These are phyloP conservation scores for Peromyscus californicus DNA, from an alignment of 2,113 vertebrate genomes.

Conservation along the genomic window DNA sequence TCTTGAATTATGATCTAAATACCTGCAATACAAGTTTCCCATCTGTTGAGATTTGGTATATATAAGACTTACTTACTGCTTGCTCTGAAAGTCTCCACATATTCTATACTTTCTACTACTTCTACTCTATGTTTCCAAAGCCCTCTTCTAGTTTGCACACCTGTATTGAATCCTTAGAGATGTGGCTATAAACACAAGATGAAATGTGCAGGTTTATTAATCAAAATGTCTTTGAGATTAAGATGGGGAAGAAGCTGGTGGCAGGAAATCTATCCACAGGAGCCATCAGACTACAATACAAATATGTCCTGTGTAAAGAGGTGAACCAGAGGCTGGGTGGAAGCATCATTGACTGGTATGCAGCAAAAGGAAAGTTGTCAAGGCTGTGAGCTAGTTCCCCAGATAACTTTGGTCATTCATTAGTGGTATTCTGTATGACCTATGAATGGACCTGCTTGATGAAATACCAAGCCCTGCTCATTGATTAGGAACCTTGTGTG, in stretches of 20 bases:
- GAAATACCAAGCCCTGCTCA: background rate
- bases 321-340: background rate
- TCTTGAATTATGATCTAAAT: background rate
- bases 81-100: background rate
- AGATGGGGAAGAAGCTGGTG: background rate
- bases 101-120: background rate
- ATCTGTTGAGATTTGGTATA: background rate
- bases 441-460: background rate
- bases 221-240: constrained; percentile 3
- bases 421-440: background rate
- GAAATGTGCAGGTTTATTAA: constrained; percentile 35
- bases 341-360: background rate
- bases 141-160: background rate
- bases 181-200: background rate
- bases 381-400: background rate
- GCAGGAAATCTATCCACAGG: background rate
- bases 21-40: background rate
- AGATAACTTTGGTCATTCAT: background rate
- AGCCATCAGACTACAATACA: background rate
- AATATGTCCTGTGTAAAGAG: background rate
- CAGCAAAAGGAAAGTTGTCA: background rate
- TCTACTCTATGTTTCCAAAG: background rate
- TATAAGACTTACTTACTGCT: background rate
- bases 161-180: background rate
- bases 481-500: background rate